Evolutionary conservation across 2,113 vertebrate species (phyloP), one percentile per base, ranked within the genome.

Genomic region (Cyrtonyx montezumae): DNA sequence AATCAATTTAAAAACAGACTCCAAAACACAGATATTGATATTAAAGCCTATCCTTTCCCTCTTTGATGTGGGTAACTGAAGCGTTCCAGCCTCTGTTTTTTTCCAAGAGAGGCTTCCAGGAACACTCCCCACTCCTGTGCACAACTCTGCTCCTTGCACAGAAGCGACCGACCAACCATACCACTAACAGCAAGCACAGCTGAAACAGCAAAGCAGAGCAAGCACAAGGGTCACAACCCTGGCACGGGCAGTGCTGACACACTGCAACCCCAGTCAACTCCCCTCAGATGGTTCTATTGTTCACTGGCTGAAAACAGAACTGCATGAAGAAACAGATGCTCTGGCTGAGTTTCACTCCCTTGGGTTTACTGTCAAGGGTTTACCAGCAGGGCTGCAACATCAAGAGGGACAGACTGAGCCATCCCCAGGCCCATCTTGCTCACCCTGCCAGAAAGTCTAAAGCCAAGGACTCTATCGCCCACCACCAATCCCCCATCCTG

Each of bases 61-160:
- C 42, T 77, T 43, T 43, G 14, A 55, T 2, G 4, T 46, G 69
- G 42, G 36, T 1, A 84, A 34, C 37, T 59, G 80, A 69, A 66
- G 26, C 53, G 58, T 56, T 75, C 68, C 45, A 69, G 21, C 10
- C 23, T 68, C 56, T 46, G 42, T 43, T 36, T 42, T 40, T 66
- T 56, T 58, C 8, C 66, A 30, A 84, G 30, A 2, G 1, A 26
- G 43, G 42, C 19, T 75, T n/a, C 25, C 80, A 84, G 28, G 37
- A 79, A 28, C 37, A 1, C 66, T 48, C 56, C 66, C 59, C 69
- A 26, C 40, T 36, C 48, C 30, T 0, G 2, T 1, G 43, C 66
- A 25, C 1, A 0, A 51, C 67, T 21, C 56, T 5, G 13, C 59
- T 15, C 66, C 34, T 21, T 0, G 9, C 0, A 0, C 3, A 16